Conservation (phyloP, 64 coral and sea anemone genomes). For the Montipora efflorescens region DNA sequence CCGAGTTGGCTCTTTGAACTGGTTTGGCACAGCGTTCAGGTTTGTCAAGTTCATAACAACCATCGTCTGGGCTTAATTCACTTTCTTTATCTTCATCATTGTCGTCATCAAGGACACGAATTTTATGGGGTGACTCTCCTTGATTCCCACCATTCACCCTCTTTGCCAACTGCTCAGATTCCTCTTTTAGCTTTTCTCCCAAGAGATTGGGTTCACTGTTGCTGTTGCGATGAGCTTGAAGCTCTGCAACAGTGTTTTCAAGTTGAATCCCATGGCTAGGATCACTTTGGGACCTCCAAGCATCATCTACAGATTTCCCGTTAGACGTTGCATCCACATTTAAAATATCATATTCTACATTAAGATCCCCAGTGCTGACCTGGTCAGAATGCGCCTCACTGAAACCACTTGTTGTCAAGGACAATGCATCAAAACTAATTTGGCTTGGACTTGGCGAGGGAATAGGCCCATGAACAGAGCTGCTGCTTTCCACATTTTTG, state of each 20-base stretch:
- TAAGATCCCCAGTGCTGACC: conserved; percentile 73
- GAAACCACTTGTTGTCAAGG: conserved; percentile 93
- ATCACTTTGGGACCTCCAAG: conserved; percentile 90
- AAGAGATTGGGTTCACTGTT: conserved; percentile 87
- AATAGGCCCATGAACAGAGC: conserved; percentile 46
- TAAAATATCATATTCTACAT: conserved; percentile 39
- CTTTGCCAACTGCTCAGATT: conserved; percentile 73
- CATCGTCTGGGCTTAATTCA: conserved; percentile 81
- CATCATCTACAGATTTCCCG: conserved; percentile 63
- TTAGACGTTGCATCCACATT: conserved; percentile 22
- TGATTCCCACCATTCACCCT: conserved; percentile 62
- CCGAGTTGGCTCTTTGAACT: conserved; percentile 66
- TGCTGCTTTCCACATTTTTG: conserved; percentile 60
- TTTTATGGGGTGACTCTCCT: conserved; percentile 13
- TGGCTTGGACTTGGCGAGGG: conserved; percentile 77
- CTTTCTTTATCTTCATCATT: conserved; percentile 65
- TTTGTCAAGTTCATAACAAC: conserved; percentile 69
- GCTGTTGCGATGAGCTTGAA: conserved; percentile 79
- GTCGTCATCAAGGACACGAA: not conserved
- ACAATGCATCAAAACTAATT: conserved; percentile 79
- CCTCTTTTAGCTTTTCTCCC: conserved; percentile 83
- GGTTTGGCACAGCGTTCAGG: conserved; percentile 54
- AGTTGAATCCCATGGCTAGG: conserved; percentile 73
- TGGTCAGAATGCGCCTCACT: conserved; percentile 79
- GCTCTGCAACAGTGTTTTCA: conserved; percentile 79